These are phyloP conservation scores for Belonocnema kinseyi DNA, from an alignment of 1,140 invertebrate genomes.

Conservation along the genomic window DNA sequence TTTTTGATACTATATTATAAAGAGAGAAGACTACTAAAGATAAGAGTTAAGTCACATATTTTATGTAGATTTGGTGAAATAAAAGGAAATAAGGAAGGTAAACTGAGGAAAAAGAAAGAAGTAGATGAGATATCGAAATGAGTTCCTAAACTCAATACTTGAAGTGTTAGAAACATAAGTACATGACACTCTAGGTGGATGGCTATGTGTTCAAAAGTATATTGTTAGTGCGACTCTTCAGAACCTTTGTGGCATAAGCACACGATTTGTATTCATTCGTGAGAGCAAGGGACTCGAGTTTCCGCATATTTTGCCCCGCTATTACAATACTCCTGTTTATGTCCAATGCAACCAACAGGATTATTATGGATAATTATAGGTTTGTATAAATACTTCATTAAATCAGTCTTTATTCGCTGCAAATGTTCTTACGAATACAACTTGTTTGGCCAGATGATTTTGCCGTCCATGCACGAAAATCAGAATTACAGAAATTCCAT, in stretches of 20 bases:
- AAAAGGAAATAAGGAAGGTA: slow-evolving; percentile 20
- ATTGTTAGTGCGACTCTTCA: slow-evolving; percentile 20
- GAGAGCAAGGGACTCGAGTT: slow-evolving; percentile 36
- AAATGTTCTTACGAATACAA: slow-evolving; percentile 2
- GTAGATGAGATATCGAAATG: neutral
- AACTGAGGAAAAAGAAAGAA: slow-evolving; percentile 21
- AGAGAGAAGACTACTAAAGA: no score
- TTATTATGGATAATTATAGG: slow-evolving; percentile 22
- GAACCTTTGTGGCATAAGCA: slow-evolving; percentile 35
- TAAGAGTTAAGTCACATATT: no score
- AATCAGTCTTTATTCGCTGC: neutral
- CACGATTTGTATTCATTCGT: slow-evolving; percentile 40
- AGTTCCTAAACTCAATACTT: slow-evolving; percentile 15
- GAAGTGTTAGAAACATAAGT: neutral
- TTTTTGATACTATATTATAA: no score
- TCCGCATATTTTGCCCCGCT: slow-evolving; percentile 37
- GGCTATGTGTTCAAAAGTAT: slow-evolving; percentile 29
- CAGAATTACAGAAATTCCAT: neutral
- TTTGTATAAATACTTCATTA: slow-evolving; percentile 17
- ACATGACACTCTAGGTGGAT: neutral
- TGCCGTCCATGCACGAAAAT: neutral
- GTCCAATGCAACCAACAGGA: neutral
- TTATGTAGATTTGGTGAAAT: neutral
- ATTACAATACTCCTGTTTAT: slow-evolving; percentile 13
- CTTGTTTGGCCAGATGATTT: neutral